Evolutionary conservation across 2,797 vertebrate species (phyloP).

Genomic region (Gouania willdenowi): DNA sequence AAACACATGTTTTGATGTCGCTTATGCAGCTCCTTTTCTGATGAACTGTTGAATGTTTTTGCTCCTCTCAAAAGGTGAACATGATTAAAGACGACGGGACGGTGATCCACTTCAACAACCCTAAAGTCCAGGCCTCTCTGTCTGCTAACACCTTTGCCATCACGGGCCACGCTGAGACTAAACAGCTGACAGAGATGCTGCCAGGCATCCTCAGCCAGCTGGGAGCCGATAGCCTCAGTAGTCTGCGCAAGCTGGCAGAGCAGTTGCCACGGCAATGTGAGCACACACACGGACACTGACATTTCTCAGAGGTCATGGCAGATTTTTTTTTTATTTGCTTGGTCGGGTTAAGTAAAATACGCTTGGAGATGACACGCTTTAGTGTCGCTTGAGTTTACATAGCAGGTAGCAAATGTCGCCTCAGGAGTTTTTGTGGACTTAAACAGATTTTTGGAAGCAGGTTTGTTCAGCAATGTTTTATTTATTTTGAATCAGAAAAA

Average conservation of each 20-base stretch:
- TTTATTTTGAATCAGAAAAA: slow-evolving; percentile 11
- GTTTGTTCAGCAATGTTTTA: not conserved
- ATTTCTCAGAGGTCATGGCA: no score
- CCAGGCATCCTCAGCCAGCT: slow-evolving; percentile 98
- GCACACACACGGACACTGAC: slow-evolving; percentile 7
- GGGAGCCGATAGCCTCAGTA: slow-evolving; percentile 95
- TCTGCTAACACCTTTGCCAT: slow-evolving; percentile 98
- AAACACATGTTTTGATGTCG: no score
- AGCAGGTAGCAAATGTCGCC: not conserved
- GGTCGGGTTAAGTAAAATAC: no score
- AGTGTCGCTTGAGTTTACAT: not conserved
- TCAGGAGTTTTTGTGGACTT: not conserved
- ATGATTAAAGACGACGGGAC: slow-evolving; percentile 98
- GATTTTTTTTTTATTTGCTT: no score
- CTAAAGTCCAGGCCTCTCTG: slow-evolving; percentile 96
- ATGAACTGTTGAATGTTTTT: no score
- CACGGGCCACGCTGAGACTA: slow-evolving; percentile 94
- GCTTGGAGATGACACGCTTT: not conserved
- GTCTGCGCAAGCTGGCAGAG: slow-evolving; percentile 96
- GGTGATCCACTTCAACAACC: slow-evolving; percentile 99
- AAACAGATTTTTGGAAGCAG: not conserved
- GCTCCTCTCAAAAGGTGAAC: slow-evolving; percentile 85
- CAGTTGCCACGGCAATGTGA: slow-evolving; percentile 95
- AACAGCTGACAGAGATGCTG: slow-evolving; percentile 98
- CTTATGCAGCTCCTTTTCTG: not conserved